Evolutionary conservation across 2,113 vertebrate species (phyloP), one percentile per base, ranked within the genome.

Genomic region (Garra rufa): DNA sequence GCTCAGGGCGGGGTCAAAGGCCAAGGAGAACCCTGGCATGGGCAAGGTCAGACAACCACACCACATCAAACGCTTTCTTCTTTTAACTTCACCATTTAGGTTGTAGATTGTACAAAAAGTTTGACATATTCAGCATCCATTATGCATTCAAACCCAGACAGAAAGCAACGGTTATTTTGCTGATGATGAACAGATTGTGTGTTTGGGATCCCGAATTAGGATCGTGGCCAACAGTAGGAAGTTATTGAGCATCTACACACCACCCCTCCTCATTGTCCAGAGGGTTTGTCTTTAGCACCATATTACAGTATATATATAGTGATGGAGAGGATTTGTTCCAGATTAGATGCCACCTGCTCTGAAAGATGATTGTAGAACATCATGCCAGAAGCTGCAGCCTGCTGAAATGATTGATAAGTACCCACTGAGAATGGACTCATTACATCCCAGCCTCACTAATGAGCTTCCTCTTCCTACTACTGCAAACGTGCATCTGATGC

Each of bases 1-100:
- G 87, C 93, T 99, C 85, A 94, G 97, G 77, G 97, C 97, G 0
- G 95, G 98, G 89, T 97, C 93, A 93, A 99, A 99, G 94, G 97
- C 97, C 91, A 99, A 99, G 93, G 98, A 99, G 88, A 98, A 96
- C 19, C 98, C 98, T 0, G 98, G 98, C 83, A 92, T 99, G 92
- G 98, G 98, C 92, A 99, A 99, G 97, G 98, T 99, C 94, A 92
- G 85, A 59, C 28, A 48, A 57, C 21, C 3, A 3, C 21, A 57
- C 52, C 52, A 57, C 52, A 57, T 9, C 19, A n/a, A 57, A n/a
- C 21, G 3, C 52, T 63, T 71, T 30, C 43, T 21, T 70, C 15
- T 67, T 61, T 65, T 73, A 76, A 17, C 19, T n/a, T 2, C 3
- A 44, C 8, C 52, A 26, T 41, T 59, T 5, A 46, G 46, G 3